phyloP scores from a whole-genome alignment of 2,113 vertebrate species.

The Labrus mixtus region DNA sequence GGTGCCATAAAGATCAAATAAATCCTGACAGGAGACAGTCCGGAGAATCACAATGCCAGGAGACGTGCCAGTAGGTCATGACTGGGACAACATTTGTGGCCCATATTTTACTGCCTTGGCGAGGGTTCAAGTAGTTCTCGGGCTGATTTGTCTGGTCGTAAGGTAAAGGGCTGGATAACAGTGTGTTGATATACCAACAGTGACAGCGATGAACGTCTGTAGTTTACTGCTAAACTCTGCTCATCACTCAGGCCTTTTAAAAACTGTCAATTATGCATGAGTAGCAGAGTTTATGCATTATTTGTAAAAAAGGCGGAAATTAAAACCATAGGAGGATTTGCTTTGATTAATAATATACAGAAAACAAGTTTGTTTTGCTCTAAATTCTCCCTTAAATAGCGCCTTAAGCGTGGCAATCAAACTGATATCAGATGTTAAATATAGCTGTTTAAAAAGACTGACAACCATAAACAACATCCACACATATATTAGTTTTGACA shows the following conservation, averaged over 20 bases:
- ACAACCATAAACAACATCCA: background rate
- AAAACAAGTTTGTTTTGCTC: background rate
- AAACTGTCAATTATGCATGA: conserved; percentile 60
- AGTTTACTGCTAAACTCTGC: conserved; percentile 50
- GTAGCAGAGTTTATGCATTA: conserved; percentile 31
- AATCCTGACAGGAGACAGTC: conserved; percentile 65
- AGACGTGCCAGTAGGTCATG: conserved; percentile 69
- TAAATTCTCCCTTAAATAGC: background rate
- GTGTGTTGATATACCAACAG: conserved; percentile 43
- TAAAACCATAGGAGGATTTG: background rate
- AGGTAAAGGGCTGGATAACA: conserved; percentile 57
- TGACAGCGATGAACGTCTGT: conserved; percentile 42
- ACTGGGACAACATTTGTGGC: conserved; percentile 71
- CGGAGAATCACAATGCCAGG: conserved; percentile 68
- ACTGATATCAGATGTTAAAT: background rate
- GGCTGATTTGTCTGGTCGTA: conserved; percentile 58
- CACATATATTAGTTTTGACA: background rate
- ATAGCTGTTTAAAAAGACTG: too few relatives aligned
- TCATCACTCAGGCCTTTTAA: conserved; percentile 55
- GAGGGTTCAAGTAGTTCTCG: conserved; percentile 51
- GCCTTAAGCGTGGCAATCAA: background rate
- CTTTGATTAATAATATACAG: background rate
- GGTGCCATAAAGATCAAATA: conserved; percentile 75
- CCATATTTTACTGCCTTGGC: conserved; percentile 74
- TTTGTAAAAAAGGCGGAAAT: conserved; percentile 2